A percentile compares a stretch with the other conserved stretches of the same genome.
Conservation (phyloP, 1,140 invertebrate species). For the Drosophila asahinai region DNA sequence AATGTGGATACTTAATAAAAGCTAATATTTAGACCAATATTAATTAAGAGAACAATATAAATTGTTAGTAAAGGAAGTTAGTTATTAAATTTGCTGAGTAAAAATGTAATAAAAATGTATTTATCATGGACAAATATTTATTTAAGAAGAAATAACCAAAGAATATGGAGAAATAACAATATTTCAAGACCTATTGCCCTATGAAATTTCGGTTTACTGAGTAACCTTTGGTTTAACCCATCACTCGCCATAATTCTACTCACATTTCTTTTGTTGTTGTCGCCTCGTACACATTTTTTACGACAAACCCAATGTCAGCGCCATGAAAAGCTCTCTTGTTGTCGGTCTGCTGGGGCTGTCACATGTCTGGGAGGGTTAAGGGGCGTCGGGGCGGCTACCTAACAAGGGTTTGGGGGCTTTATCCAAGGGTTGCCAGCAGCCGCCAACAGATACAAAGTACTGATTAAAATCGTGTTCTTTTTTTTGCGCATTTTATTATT, state of each 20-base stretch:
- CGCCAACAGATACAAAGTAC: constrained; percentile 79
- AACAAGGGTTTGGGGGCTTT: constrained; percentile 33
- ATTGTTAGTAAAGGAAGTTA: not conserved
- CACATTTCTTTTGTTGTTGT: constrained; percentile 32
- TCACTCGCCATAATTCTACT: constrained; percentile 3
- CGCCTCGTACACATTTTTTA: constrained; percentile 55
- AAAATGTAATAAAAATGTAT: not conserved
- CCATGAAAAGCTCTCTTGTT: constrained; percentile 69
- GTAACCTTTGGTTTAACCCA: constrained; percentile 23
- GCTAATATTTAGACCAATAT: not conserved
- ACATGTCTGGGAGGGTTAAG: constrained; percentile 31
- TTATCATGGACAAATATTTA: no score
- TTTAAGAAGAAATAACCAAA: not conserved
- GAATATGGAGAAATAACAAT: not conserved
- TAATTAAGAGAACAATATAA: no score
- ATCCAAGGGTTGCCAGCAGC: constrained; percentile 49
- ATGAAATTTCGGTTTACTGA: constrained; percentile 1
- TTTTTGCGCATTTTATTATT: constrained; percentile 68
- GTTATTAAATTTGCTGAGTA: no score
- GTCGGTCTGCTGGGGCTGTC: constrained; percentile 51
- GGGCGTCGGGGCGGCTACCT: not conserved
- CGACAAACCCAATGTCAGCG: constrained; percentile 79
- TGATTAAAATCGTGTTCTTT: constrained; percentile 74
- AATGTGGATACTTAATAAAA: no score
- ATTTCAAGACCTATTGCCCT: no score